Percentiles rank a stretch among this genome's conserved stretches.
Evolutionary conservation across 1,140 invertebrate genomes (phyloP).

Genomic region (Hyposmocoma kahamanoa): DNA sequence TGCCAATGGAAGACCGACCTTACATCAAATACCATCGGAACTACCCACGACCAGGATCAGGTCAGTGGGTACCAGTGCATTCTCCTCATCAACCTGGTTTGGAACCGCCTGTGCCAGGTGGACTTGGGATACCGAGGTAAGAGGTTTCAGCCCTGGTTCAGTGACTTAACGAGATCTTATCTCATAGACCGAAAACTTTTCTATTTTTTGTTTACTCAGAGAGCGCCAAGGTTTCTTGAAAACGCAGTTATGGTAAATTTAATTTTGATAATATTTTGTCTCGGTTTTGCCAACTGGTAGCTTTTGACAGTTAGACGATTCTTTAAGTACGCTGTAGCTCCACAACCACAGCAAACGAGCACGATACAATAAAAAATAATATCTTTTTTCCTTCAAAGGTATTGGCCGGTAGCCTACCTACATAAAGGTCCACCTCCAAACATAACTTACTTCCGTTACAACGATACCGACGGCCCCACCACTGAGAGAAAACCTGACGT

Average conservation of each 20-base stretch:
- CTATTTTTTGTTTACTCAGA: too few relatives aligned
- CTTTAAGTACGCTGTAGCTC: too few relatives aligned
- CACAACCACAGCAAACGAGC: too few relatives aligned
- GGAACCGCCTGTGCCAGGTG: slow-evolving; percentile 37
- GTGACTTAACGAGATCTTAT: too few relatives aligned
- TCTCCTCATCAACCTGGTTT: slow-evolving; percentile 15
- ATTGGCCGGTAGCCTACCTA: slow-evolving; percentile 70
- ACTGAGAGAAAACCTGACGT: background rate
- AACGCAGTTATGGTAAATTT: too few relatives aligned
- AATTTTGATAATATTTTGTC: too few relatives aligned
- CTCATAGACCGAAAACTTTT: too few relatives aligned
- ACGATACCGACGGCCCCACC: slow-evolving; percentile 39
- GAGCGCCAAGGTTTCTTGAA: too few relatives aligned
- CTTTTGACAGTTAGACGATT: too few relatives aligned
- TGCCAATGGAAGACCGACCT: slow-evolving; percentile 51
- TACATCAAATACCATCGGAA: slow-evolving; percentile 59
- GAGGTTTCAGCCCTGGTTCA: too few relatives aligned
- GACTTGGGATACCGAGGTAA: slow-evolving; percentile 61
- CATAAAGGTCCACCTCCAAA: slow-evolving; percentile 70
- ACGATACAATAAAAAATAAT: too few relatives aligned
- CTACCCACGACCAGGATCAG: slow-evolving; percentile 31
- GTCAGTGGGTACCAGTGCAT: slow-evolving; percentile 47
- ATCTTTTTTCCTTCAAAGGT: slow-evolving; percentile 27
- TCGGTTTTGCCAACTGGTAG: too few relatives aligned
- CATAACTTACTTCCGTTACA: slow-evolving; percentile 64